Evolutionary conservation across 2,888 invertebrate genomes (phyloP).

Genomic region (Ceramica pisi): DNA sequence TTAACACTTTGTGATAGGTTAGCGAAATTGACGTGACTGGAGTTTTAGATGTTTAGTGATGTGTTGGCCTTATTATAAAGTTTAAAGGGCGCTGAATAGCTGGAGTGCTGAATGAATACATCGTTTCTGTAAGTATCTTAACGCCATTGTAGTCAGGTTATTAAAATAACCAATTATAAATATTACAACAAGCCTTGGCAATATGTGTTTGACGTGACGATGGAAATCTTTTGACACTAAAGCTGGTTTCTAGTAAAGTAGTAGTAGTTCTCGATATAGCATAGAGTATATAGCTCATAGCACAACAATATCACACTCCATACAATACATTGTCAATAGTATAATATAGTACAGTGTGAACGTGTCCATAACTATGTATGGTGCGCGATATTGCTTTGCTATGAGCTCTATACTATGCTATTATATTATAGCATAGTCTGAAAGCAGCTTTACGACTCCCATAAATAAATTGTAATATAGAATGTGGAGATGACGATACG

Average conservation of each 20-base stretch:
- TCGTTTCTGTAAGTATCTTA: not conserved
- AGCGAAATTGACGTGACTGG: constrained; percentile 30
- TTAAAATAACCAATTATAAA: too few relatives aligned
- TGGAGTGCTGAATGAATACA: not conserved
- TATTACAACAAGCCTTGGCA: not conserved
- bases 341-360: too few relatives aligned
- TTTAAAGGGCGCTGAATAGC: not conserved
- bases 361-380: too few relatives aligned
- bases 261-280: too few relatives aligned
- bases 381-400: too few relatives aligned
- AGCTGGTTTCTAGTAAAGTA: too few relatives aligned
- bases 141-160: not conserved
- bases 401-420: too few relatives aligned
- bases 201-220: not conserved
- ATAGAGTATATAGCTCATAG: too few relatives aligned
- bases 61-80: constrained; percentile 21
- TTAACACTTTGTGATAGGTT: constrained; percentile 38
- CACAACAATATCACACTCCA: too few relatives aligned
- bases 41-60: constrained; percentile 4
- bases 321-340: too few relatives aligned
- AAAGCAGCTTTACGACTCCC: too few relatives aligned
- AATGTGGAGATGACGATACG: not conserved
- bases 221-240: not conserved
- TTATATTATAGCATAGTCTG: too few relatives aligned
- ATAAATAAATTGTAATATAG: not conserved